These are phyloP conservation scores for Sphaeramia orbicularis DNA, from an alignment of 2,797 vertebrate genomes.

Conservation along the genomic window DNA sequence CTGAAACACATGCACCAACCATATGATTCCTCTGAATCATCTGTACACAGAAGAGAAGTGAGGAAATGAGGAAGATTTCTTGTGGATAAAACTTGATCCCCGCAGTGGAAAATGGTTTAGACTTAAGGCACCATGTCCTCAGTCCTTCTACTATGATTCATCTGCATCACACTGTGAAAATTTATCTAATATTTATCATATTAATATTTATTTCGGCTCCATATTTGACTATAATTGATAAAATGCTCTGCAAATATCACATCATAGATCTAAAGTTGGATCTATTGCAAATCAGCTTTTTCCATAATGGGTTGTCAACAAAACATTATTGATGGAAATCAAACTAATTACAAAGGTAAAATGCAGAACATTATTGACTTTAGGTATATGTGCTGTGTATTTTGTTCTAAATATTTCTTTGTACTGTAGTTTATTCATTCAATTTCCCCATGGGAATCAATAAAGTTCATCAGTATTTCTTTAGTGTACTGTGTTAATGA, in stretches of 20 bases:
- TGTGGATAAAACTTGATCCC: not conserved
- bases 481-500: too few relatives aligned
- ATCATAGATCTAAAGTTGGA: too few relatives aligned
- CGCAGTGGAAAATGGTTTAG: conserved; percentile 3
- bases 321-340: too few relatives aligned
- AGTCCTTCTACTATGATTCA: not conserved
- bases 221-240: not conserved
- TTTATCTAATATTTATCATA: not conserved
- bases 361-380: too few relatives aligned
- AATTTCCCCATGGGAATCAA: too few relatives aligned
- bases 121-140: not conserved
- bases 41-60: not conserved
- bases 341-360: too few relatives aligned
- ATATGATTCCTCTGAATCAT: not conserved
- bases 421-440: too few relatives aligned
- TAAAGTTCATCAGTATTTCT: too few relatives aligned
- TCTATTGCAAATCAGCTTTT: too few relatives aligned
- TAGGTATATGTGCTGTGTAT: too few relatives aligned
- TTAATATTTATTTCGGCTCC: not conserved
- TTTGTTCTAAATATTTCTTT: too few relatives aligned
- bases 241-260: not conserved
- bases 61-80: not conserved
- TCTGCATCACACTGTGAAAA: not conserved
- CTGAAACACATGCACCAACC: conserved; percentile 10
- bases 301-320: too few relatives aligned